Percentiles rank a stretch among this genome's conserved stretches.
Evolutionary conservation across 1,140 invertebrate species (phyloP).

Genomic region (Drosophila baimaii): DNA sequence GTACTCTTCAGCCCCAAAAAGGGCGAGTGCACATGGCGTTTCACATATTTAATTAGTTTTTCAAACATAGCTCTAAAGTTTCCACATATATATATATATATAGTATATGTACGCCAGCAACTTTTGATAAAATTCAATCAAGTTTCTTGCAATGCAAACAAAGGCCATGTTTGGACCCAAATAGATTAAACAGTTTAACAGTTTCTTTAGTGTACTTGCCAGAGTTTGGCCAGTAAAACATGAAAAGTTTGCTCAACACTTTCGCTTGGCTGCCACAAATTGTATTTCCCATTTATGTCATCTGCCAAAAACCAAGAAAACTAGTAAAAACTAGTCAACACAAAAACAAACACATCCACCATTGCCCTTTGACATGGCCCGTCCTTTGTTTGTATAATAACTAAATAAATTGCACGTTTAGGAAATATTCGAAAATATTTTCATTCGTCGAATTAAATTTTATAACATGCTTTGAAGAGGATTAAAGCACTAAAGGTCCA

Average conservation of each 20-base stretch:
- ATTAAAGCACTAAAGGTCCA: slow-evolving; percentile 28
- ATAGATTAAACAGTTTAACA: slow-evolving; percentile 15
- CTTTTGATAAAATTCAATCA: slow-evolving; percentile 36
- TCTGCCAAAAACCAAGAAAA: slow-evolving; percentile 3
- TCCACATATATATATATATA: too few relatives aligned
- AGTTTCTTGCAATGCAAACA: slow-evolving; percentile 21
- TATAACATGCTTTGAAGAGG: slow-evolving; percentile 16
- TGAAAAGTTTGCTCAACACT: slow-evolving; percentile 41
- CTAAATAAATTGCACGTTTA: slow-evolving; percentile 28
- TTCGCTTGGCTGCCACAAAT: slow-evolving; percentile 25
- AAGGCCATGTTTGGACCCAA: slow-evolving; percentile 1
- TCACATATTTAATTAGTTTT: slow-evolving; percentile 34
- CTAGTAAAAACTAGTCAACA: background rate
- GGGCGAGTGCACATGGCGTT: slow-evolving; percentile 8
- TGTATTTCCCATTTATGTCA: slow-evolving; percentile 30
- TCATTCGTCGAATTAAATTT: slow-evolving; percentile 22
- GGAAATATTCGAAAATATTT: background rate
- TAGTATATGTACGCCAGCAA: slow-evolving; percentile 3
- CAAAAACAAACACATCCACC: background rate
- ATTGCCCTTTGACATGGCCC: background rate
- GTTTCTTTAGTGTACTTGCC: slow-evolving; percentile 9
- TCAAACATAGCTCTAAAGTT: slow-evolving; percentile 4
- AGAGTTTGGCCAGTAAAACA: slow-evolving; percentile 22
- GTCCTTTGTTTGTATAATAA: slow-evolving; percentile 3
- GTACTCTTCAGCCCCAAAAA: background rate